Conservation (phyloP, 1,140 invertebrate genomes). For the Halesus radiatus region DNA sequence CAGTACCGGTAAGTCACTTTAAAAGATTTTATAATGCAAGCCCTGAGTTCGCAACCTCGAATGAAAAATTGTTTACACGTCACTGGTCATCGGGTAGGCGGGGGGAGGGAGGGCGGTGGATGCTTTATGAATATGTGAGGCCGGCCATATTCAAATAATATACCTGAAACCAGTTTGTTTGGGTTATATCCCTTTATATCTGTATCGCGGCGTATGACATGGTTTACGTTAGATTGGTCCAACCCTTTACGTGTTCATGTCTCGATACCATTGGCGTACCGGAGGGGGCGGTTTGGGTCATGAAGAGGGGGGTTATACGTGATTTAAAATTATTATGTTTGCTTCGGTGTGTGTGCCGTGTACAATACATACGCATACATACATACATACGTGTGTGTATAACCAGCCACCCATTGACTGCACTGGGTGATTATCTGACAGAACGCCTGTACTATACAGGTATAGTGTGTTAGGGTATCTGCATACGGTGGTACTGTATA, state of each 20-base stretch:
- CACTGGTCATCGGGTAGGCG: background rate
- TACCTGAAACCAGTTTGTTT: conserved; percentile 50
- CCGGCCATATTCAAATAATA: conserved; percentile 49
- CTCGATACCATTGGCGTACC: conserved; percentile 40
- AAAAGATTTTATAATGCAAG: too few species aligned
- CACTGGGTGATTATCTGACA: conserved; percentile 41
- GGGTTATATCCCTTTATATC: conserved; percentile 43
- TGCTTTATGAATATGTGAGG: conserved; percentile 53
- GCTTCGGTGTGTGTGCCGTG: conserved; percentile 9
- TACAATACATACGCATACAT: background rate
- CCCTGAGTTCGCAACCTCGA: background rate
- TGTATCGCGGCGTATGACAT: conserved; percentile 53
- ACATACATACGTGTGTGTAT: background rate
- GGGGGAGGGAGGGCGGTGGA: background rate
- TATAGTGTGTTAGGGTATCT: background rate
- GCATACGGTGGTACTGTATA: background rate
- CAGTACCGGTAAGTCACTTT: too few species aligned
- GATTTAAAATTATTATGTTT: conserved; percentile 50
- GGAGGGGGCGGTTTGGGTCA: background rate
- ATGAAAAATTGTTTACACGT: conserved; percentile 1
- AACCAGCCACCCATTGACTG: conserved; percentile 40
- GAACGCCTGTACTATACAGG: conserved; percentile 12
- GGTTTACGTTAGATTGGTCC: conserved; percentile 54
- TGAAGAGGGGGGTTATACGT: conserved; percentile 29
- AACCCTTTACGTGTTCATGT: conserved; percentile 55